Evolutionary conservation across 1,140 invertebrate genomes (phyloP).

Genomic region (Dryas iulia): DNA sequence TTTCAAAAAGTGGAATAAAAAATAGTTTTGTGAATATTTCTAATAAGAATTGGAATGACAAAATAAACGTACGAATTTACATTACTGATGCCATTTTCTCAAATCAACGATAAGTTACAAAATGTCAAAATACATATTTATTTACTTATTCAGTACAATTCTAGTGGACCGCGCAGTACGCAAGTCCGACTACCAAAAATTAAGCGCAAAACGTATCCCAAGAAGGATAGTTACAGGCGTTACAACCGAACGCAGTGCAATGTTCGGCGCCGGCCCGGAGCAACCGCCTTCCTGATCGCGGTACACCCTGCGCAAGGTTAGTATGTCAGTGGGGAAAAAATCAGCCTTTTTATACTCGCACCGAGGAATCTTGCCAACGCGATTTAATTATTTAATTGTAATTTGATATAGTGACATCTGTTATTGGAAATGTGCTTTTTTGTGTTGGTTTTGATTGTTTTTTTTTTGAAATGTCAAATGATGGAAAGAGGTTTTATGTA

Average conservation of each 20-base stretch:
- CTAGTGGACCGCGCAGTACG: conserved; percentile 51
- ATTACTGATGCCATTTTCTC: not conserved
- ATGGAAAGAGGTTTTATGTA: not conserved
- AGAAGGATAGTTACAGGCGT: conserved; percentile 68
- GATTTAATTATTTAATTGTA: conserved; percentile 37
- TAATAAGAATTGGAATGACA: no score
- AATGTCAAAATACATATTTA: not conserved
- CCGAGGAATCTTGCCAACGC: conserved; percentile 45
- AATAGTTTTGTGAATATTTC: no score
- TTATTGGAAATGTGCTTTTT: not conserved
- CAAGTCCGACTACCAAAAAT: conserved; percentile 80
- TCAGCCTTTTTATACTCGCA: conserved; percentile 41
- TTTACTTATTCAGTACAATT: not conserved
- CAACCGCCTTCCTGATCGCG: conserved; percentile 81
- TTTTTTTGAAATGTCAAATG: no score
- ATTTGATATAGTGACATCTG: conserved; percentile 57
- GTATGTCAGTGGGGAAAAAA: conserved; percentile 51
- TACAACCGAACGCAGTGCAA: conserved; percentile 65
- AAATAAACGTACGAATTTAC: no score
- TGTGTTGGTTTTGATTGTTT: not conserved
- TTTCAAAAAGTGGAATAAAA: no score
- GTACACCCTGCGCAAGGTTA: conserved; percentile 81
- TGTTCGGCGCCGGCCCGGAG: conserved; percentile 68
- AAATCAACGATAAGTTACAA: not conserved
- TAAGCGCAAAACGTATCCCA: conserved; percentile 73